Percentiles rank a stretch among this genome's conserved stretches.
These are phyloP conservation scores for Nematostella vectensis DNA, from an alignment of 92 coral and sea anemone species.

Conservation along the genomic window DNA sequence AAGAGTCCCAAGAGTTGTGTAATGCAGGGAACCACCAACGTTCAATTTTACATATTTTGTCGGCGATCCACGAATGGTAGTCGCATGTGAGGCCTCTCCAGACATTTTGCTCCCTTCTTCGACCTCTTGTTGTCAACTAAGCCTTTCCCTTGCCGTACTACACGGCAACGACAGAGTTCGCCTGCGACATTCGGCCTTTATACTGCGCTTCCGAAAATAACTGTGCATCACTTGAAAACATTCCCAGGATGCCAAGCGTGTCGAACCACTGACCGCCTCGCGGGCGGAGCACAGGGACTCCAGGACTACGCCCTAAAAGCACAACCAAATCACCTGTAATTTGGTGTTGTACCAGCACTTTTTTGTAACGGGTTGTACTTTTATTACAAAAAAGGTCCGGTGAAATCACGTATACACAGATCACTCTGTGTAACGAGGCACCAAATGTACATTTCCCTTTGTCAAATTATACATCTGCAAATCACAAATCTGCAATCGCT, in stretches of 20 bases:
- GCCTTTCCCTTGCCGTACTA: background rate
- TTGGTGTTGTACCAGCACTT: too few species aligned
- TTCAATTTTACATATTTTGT: constrained; percentile 96
- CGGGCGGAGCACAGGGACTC: constrained; percentile 1
- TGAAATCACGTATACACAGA: too few species aligned
- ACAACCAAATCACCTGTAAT: too few species aligned
- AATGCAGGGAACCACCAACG: constrained; percentile 95
- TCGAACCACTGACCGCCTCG: background rate
- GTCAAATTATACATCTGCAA: too few species aligned
- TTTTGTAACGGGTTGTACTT: too few species aligned
- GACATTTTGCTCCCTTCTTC: constrained; percentile 34
- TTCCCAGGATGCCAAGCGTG: constrained; percentile 32
- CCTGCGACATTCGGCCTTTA: constrained; percentile 2
- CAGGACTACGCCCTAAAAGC: background rate
- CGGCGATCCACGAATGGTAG: constrained; percentile 85
- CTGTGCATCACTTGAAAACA: constrained; percentile 7
- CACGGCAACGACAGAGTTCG: background rate
- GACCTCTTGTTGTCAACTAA: too few species aligned
- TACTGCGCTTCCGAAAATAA: constrained; percentile 18
- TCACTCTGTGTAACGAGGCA: constrained; percentile 5
- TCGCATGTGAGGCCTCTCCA: constrained; percentile 81
- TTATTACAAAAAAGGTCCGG: too few species aligned
- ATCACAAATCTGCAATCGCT: too few species aligned
- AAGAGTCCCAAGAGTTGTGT: constrained; percentile 91
- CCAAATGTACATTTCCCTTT: too few species aligned